phyloP scores from a whole-genome alignment of 2,113 vertebrate genomes.

The Thamnaconus septentrionalis region DNA sequence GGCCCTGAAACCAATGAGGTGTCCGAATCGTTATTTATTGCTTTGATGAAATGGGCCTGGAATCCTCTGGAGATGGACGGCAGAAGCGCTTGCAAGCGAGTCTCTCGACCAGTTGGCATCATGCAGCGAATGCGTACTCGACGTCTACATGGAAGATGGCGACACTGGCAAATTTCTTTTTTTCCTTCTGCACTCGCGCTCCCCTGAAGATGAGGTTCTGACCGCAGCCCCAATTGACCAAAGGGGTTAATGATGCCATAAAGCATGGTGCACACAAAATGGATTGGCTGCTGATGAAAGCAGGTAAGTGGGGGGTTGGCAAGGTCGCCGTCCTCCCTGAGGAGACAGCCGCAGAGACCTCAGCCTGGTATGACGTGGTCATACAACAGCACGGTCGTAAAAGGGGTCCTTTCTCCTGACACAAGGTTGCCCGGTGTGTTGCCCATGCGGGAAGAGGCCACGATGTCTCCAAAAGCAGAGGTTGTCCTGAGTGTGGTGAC shows the following conservation, averaged over 20 bases:
- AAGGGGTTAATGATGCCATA: slow-evolving; percentile 80
- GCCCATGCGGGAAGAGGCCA: slow-evolving; percentile 13
- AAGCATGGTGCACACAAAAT: slow-evolving; percentile 88
- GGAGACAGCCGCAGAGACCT: slow-evolving; percentile 13
- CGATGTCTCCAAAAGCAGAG: slow-evolving; percentile 11
- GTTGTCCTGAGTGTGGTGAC: slow-evolving; percentile 12
- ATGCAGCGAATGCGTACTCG: not conserved
- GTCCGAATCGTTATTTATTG: slow-evolving; percentile 6
- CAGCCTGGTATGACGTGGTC: slow-evolving; percentile 1
- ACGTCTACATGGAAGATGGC: not conserved
- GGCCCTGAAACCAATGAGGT: slow-evolving; percentile 23
- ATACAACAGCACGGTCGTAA: not conserved
- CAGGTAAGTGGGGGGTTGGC: slow-evolving; percentile 22
- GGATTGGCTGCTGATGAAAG: slow-evolving; percentile 76
- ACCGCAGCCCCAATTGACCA: slow-evolving; percentile 85
- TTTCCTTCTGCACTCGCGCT: slow-evolving; percentile 75
- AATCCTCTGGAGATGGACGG: slow-evolving; percentile 61
- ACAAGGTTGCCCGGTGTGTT: slow-evolving; percentile 2
- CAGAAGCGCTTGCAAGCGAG: not conserved
- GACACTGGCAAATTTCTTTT: not conserved
- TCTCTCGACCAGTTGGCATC: not conserved
- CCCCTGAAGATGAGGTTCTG: slow-evolving; percentile 84
- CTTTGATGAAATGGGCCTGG: slow-evolving; percentile 21
- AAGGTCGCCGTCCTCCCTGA: slow-evolving; percentile 33
- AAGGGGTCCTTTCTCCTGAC: too few species aligned